These are phyloP conservation scores for Neolamprologus fasciatus DNA, from an alignment of 2,113 vertebrate genomes.

Conservation along the genomic window DNA sequence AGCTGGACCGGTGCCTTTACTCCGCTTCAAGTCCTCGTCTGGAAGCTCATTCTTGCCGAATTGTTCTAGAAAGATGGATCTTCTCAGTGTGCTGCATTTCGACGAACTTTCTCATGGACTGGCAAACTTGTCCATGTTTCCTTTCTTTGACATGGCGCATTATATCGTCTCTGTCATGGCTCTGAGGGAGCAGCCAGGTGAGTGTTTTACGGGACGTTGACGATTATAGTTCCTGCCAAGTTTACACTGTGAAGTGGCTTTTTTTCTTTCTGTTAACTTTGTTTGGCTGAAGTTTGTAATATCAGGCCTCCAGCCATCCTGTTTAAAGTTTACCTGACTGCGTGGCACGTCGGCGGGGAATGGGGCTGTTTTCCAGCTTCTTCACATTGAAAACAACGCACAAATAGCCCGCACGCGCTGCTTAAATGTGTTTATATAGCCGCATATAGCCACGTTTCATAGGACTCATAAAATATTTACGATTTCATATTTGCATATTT, in stretches of 20 bases:
- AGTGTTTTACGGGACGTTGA: conserved; percentile 23
- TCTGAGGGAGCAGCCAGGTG: conserved; percentile 85
- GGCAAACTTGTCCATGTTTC: conserved; percentile 84
- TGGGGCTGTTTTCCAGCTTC: neutral
- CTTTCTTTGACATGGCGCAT: conserved; percentile 90
- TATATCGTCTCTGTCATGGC: conserved; percentile 84
- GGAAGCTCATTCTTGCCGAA: neutral
- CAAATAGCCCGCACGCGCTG: neutral
- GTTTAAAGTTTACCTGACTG: neutral
- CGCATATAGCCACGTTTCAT: neutral
- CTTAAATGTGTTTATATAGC: neutral
- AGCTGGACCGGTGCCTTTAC: conserved; percentile 22
- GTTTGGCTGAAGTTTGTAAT: neutral
- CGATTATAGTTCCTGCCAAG: neutral
- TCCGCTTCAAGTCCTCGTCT: neutral
- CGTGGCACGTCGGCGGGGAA: neutral
- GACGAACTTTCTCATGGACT: conserved; percentile 75
- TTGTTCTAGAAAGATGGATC: conserved; percentile 41
- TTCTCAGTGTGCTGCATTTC: conserved; percentile 43
- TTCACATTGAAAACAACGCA: neutral
- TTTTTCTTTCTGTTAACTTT: neutral
- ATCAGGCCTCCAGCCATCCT: neutral
- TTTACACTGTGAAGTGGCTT: neutral
- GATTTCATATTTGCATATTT: neutral
- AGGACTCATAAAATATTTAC: neutral